Conservation (phyloP, 2,797 vertebrate genomes). For the Myripristis murdjan region DNA sequence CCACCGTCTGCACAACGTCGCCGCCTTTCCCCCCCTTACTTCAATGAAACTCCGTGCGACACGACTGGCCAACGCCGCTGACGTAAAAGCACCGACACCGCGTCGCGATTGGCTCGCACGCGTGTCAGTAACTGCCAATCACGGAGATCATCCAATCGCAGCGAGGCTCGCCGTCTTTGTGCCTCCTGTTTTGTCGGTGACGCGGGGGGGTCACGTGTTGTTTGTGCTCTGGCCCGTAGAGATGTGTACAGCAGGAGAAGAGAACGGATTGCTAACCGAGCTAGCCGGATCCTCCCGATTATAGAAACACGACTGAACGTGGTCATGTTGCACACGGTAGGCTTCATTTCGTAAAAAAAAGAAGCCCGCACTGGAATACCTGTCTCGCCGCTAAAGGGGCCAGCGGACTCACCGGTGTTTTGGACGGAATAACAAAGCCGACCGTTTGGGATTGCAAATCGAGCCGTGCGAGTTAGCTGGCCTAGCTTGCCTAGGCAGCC, state of each 20-base stretch:
- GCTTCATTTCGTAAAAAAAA: slow-evolving; percentile 75
- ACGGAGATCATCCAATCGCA: slow-evolving; percentile 60
- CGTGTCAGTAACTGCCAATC: slow-evolving; percentile 19
- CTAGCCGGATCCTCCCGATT: slow-evolving; percentile 80
- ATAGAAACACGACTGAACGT: slow-evolving; percentile 74
- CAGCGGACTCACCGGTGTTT: slow-evolving; percentile 47
- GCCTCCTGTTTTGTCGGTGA: slow-evolving; percentile 72
- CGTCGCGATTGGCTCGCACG: slow-evolving; percentile 20
- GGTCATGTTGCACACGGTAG: slow-evolving; percentile 82
- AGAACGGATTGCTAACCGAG: slow-evolving; percentile 79
- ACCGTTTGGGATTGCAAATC: slow-evolving; percentile 59
- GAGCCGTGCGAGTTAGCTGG: slow-evolving; percentile 78
- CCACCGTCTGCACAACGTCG: slow-evolving; percentile 35
- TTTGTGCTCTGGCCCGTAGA: slow-evolving; percentile 91
- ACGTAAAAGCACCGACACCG: slow-evolving; percentile 60
- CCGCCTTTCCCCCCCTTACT: slow-evolving; percentile 64
- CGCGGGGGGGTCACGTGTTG: slow-evolving; percentile 92
- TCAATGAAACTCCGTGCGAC: slow-evolving; percentile 55
- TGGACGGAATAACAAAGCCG: slow-evolving; percentile 62
- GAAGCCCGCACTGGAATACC: slow-evolving; percentile 48
- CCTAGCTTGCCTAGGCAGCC: slow-evolving; percentile 66
- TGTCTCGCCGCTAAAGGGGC: slow-evolving; percentile 24
- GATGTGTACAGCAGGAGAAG: slow-evolving; percentile 84
- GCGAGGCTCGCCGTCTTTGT: not conserved
- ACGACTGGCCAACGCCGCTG: slow-evolving; percentile 68